A percentile compares a stretch with the other conserved stretches of the same genome.
These are phyloP conservation scores for Chondrilla cf. caribensis DNA, from an alignment of 37 sponge, comb jelly and placozoan species.

Conservation along the genomic window DNA sequence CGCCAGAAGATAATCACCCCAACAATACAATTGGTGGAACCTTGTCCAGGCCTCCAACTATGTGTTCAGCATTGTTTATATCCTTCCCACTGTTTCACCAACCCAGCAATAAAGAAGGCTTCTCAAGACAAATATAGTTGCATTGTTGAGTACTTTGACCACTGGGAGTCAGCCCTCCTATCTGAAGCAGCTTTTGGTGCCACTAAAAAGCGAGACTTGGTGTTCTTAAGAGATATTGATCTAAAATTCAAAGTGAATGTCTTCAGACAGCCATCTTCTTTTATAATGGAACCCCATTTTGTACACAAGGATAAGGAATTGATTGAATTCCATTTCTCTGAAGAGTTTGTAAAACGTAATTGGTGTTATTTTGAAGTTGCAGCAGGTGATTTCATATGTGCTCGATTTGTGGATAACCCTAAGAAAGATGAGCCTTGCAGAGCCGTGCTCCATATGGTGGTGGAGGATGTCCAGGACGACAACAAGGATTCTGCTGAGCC, in stretches of 20 bases:
- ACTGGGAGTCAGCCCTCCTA: conserved; percentile 57
- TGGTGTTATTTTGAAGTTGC: conserved; percentile 31
- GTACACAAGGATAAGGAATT: not conserved
- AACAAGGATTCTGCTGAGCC: not conserved
- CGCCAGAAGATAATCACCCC: conserved; percentile 36
- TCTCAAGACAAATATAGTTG: conserved; percentile 33
- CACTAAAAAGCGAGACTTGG: conserved; percentile 2
- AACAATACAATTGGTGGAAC: conserved; percentile 45
- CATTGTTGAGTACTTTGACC: conserved; percentile 42
- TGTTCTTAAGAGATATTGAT: conserved; percentile 39
- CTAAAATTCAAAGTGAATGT: conserved; percentile 17
- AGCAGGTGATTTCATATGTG: conserved; percentile 64
- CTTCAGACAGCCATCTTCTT: conserved; percentile 18
- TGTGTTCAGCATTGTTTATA: conserved; percentile 60
- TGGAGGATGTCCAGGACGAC: not conserved
- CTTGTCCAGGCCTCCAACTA: conserved; percentile 33
- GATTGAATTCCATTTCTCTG: conserved; percentile 9
- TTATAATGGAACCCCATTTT: not conserved
- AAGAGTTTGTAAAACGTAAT: conserved; percentile 16
- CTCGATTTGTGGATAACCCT: conserved; percentile 28
- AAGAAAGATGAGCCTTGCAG: not conserved
- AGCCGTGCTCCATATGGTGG: conserved; percentile 61
- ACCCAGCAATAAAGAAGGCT: conserved; percentile 27
- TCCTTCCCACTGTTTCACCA: conserved; percentile 68
- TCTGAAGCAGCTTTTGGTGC: conserved; percentile 67